phyloP scores from a whole-genome alignment of 2,113 vertebrate genomes.

The Nycticebus coucang region DNA sequence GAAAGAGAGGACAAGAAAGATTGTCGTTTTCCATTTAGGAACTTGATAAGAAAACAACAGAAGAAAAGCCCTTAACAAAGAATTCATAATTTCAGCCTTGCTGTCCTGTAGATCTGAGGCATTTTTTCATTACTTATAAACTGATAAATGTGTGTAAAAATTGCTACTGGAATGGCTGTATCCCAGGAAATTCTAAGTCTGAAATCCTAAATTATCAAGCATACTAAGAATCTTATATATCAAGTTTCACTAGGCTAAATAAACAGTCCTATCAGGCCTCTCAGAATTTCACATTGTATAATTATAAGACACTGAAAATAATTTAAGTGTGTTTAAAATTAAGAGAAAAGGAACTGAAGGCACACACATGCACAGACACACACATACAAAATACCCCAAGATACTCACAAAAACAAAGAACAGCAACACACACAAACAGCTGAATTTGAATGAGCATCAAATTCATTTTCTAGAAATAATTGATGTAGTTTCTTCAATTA shows the following conservation, averaged over 20 bases:
- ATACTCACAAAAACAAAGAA: background rate
- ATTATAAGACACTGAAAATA: background rate
- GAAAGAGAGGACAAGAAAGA: background rate
- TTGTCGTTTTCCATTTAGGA: background rate
- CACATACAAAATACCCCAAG: background rate
- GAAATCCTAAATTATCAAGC: background rate
- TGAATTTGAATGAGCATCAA: background rate
- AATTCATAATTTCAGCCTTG: background rate
- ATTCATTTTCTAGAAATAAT: background rate
- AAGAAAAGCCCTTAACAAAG: background rate
- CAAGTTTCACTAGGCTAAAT: background rate
- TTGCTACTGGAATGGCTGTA: background rate
- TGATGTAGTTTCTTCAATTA: background rate
- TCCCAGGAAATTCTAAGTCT: background rate
- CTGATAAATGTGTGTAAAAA: background rate
- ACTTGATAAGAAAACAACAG: background rate
- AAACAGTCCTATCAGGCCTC: background rate
- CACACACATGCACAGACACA: too few relatives aligned
- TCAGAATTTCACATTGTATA: background rate
- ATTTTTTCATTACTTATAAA: background rate
- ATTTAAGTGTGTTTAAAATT: background rate
- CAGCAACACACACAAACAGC: background rate
- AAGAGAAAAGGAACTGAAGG: background rate
- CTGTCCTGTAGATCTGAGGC: background rate
- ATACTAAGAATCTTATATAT: background rate